Conservation (phyloP, 2,888 invertebrate species). For the Pasiphila rectangulata region DNA sequence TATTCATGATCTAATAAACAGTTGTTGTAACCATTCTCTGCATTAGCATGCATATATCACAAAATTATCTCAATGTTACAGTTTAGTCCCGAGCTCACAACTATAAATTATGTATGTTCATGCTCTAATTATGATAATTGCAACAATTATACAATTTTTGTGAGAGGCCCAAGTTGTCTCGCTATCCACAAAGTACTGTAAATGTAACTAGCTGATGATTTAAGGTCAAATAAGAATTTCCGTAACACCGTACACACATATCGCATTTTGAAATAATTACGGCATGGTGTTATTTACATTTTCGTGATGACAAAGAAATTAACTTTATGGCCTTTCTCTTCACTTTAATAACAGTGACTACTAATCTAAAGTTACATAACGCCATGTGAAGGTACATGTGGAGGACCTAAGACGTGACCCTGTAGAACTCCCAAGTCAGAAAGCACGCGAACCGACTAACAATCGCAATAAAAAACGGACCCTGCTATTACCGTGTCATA, state of each 20-base stretch:
- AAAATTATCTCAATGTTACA: slow-evolving; percentile 41
- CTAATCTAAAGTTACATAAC: too few species aligned
- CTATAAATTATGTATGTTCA: slow-evolving; percentile 52
- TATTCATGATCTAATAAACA: slow-evolving; percentile 9
- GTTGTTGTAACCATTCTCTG: slow-evolving; percentile 15
- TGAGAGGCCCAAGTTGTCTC: slow-evolving; percentile 39
- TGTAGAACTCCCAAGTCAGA: slow-evolving; percentile 24
- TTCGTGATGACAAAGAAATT: too few species aligned
- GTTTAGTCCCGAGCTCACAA: slow-evolving; percentile 42
- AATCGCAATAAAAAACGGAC: slow-evolving; percentile 34
- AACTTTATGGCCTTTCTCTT: too few species aligned
- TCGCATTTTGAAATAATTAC: too few species aligned
- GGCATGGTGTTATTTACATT: too few species aligned
- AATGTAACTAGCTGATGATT: background rate
- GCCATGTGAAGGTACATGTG: too few species aligned
- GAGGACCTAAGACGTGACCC: slow-evolving; percentile 27
- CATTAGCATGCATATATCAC: slow-evolving; percentile 29
- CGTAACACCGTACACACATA: too few species aligned
- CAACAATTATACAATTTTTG: slow-evolving; percentile 50
- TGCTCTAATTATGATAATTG: slow-evolving; percentile 58
- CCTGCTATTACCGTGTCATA: slow-evolving; percentile 37
- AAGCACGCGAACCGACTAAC: slow-evolving; percentile 25
- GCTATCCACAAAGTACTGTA: slow-evolving; percentile 9
- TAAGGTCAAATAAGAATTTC: background rate
- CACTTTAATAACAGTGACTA: too few species aligned